A percentile compares a stretch with the other conserved stretches of the same genome.
Conservation (phyloP, 64 coral and sea anemone species). For the Montipora capricornis region DNA sequence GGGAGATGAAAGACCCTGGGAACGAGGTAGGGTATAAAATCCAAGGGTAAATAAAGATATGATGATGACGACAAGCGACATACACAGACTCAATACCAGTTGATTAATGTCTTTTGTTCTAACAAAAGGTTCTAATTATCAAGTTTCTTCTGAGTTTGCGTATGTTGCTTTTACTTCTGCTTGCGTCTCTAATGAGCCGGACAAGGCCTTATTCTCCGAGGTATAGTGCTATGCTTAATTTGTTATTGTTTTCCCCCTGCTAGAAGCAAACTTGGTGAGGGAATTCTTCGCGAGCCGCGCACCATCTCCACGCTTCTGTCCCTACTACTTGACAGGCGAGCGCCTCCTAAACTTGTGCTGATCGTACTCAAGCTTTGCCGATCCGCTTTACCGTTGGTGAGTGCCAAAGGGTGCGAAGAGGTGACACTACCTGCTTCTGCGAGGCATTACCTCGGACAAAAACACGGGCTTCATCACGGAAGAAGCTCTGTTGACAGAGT, state of each 20-base stretch:
- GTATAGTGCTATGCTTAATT: too few relatives aligned
- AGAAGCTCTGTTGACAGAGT: slow-evolving; percentile 55
- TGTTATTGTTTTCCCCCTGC: neutral
- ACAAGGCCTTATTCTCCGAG: too few relatives aligned
- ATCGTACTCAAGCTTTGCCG: slow-evolving; percentile 84
- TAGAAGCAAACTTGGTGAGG: slow-evolving; percentile 95
- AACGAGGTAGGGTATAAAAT: too few relatives aligned
- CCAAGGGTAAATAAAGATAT: too few relatives aligned
- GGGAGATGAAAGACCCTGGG: too few relatives aligned
- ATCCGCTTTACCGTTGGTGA: slow-evolving; percentile 83
- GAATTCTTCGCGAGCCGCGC: slow-evolving; percentile 85
- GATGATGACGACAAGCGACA: too few relatives aligned
- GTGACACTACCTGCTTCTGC: slow-evolving; percentile 66
- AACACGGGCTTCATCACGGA: slow-evolving; percentile 12
- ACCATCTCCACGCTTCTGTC: slow-evolving; percentile 92
- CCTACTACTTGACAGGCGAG: slow-evolving; percentile 76
- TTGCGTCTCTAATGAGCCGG: too few relatives aligned
- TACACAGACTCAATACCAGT: too few relatives aligned
- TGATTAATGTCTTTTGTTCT: too few relatives aligned
- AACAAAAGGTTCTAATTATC: too few relatives aligned
- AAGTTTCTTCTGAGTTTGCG: too few relatives aligned
- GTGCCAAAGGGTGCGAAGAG: slow-evolving; percentile 60
- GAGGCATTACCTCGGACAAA: slow-evolving; percentile 47
- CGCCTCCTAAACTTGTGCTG: slow-evolving; percentile 91
- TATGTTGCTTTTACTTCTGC: too few relatives aligned